phyloP scores from a whole-genome alignment of 2,888 invertebrate genomes.

The Sarcophaga carnaria region DNA sequence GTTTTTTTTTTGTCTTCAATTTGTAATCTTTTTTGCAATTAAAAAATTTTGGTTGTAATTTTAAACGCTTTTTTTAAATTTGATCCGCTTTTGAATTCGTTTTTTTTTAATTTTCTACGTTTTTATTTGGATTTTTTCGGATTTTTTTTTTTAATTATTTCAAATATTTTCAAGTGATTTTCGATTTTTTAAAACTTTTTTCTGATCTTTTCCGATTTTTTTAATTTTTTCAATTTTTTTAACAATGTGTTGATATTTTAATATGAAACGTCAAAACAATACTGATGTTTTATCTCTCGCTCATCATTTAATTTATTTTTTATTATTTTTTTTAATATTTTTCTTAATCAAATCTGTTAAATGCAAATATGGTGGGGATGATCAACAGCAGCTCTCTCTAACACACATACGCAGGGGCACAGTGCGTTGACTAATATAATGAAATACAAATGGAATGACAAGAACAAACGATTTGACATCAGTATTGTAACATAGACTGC shows the following conservation, averaged over 20 bases:
- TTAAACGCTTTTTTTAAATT: too few relatives aligned
- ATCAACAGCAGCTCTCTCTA: slow-evolving; percentile 24
- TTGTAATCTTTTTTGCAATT: too few relatives aligned
- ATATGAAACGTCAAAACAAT: slow-evolving; percentile 50
- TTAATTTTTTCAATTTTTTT: not conserved
- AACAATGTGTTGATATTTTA: slow-evolving; percentile 40
- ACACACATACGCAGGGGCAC: not conserved
- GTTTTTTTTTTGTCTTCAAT: too few relatives aligned
- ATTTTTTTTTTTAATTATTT: too few relatives aligned
- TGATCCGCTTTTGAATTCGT: too few relatives aligned
- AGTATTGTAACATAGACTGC: not conserved
- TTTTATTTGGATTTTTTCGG: too few relatives aligned
- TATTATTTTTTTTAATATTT: not conserved
- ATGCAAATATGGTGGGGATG: slow-evolving; percentile 45
- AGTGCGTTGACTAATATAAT: slow-evolving; percentile 36
- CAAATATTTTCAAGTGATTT: too few relatives aligned
- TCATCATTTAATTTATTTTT: not conserved
- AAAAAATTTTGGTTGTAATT: too few relatives aligned
- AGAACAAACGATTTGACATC: too few relatives aligned
- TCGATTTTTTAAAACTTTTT: too few relatives aligned
- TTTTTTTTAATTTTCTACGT: too few relatives aligned
- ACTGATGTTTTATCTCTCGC: slow-evolving; percentile 38
- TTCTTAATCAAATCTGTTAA: slow-evolving; percentile 60
- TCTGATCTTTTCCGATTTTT: too few relatives aligned
- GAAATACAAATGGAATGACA: not conserved